Base-by-base conservation (phyloP, 2,888 invertebrate species). In the Apodemia mormo region DNA sequence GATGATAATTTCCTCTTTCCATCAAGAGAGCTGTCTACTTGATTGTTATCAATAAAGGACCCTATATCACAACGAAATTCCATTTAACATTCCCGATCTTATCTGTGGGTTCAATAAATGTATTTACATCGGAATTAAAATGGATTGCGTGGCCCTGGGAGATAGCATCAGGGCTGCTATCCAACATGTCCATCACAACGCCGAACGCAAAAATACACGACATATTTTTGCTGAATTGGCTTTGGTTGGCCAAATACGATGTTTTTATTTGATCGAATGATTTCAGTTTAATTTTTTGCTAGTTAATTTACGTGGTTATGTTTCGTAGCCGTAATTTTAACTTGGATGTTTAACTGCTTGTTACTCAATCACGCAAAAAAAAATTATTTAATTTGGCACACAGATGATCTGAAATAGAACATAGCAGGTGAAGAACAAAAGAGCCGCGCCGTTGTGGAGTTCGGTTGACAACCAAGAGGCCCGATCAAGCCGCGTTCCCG, bases 91-190 rank as follows among this genome's bases (percentile, higher is more conserved):
- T 56, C 22, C 56, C 29, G 56, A 56, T 56, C 22, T 29, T 56
- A 56, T 56, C 56, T 56, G 56, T 56, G 29, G 22, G 22, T 22
- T 22, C 56, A 56, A 56, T 56, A 56, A 56, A 56, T 56, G 29
- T 56, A 52, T 52, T 29, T 56, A 56, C 56, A 56, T 56, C 22
- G 29, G 56, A 56, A 56, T 56, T 56, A 56, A 56, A 56, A 56
- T 56, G 56, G 56, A 56, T 56, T 56, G 56, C 29, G 56, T 56
- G 40, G 40, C 8, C 56, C 56, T 9, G 56, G 9, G 52, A 54
- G 56, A 56, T 56, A 56, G 56, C 56, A 56, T 56, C 56, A 56
- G 56, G 56, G 56, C 29, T 56, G 56, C 56, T 54, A 54, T 54
- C 52, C n/a, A 7, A 54, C 22, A 56, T 29, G 56, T 56, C 56